Base-by-base conservation (phyloP, 2,888 invertebrate genomes). In the Bembecia ichneumoniformis region DNA sequence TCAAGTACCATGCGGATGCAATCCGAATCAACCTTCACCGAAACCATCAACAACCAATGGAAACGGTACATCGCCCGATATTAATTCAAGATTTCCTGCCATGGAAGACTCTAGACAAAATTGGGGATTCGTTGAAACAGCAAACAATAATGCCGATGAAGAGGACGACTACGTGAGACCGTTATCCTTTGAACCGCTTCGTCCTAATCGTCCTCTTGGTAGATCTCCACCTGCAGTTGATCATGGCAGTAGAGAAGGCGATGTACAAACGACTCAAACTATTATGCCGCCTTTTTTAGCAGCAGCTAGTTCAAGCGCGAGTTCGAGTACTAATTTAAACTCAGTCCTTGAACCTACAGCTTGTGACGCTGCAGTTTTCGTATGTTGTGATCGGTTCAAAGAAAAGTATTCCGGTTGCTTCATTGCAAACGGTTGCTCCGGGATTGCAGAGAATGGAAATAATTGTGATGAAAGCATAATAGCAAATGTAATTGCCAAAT, bases 371-470 rank as follows among this genome's bases (percentile, higher is more conserved):
- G 82, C 83, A 0, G 66, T 80, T 1, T 52, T 84, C 2, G 69
- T 68, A 28, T 84, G 84, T 55, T 84, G 84, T 52, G 79, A 77
- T 55, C 66, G 65, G 51, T 55, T 63, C 0, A 58, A 66, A 49
- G 64, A 76, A 2, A 69, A 69, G 1, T 68, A 70, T 17, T 40
- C 17, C 49, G 68, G 73, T 10, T 84, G 83, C 56, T 84, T 84
- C 15, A 66, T 59, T 9, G 46, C 52, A 13, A 69, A 74, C 52
- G 81, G 81, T 0, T 84, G 83, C 48, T 68, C 63, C 7, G 90
- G 92, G 69, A 82, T 88, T 1, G 57, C 71, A n/a, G 51, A 75
- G 50, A 65, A 76, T 55, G 61, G 74, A 3, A 63, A 71, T 48
- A 82, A 82, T 48, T 84, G 84, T 57, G 68, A 74, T 4, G 55